A percentile compares a stretch with the other conserved stretches of the same genome.
Evolutionary conservation across 1,140 invertebrate genomes (phyloP).

Genomic region (Lamellibrachia luymesi): DNA sequence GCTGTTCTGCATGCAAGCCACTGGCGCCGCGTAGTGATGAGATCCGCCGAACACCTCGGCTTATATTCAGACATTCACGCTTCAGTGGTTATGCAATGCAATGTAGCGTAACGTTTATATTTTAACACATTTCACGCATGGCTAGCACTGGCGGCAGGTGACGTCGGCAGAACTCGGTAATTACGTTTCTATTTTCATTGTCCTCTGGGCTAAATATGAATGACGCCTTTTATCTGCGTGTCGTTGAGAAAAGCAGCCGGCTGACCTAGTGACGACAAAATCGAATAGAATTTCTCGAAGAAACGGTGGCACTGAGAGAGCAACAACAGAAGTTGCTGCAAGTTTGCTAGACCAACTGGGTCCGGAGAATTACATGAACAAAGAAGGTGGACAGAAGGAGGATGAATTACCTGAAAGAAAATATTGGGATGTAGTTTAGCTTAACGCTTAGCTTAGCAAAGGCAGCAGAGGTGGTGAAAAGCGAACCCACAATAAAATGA

Average conservation of each 20-base stretch:
- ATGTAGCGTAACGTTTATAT: background rate
- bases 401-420: background rate
- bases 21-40: background rate
- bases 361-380: background rate
- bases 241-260: background rate
- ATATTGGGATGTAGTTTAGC: background rate
- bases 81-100: background rate
- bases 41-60: background rate
- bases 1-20: too few species aligned
- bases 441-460: background rate
- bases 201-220: background rate
- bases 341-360: background rate
- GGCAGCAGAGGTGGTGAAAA: background rate
- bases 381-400: background rate
- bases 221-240: background rate
- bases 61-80: background rate
- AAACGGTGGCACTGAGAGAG: background rate
- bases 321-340: too few species aligned
- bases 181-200: background rate
- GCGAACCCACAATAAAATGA: background rate
- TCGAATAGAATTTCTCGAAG: background rate
- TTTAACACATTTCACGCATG: background rate
- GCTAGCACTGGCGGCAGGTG: background rate
- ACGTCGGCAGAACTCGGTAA: background rate
- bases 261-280: background rate